Percentiles rank a stretch among this genome's conserved stretches.
phyloP scores from a whole-genome alignment of 1,140 invertebrate genomes.

The Neoseiulus cucumeris region DNA sequence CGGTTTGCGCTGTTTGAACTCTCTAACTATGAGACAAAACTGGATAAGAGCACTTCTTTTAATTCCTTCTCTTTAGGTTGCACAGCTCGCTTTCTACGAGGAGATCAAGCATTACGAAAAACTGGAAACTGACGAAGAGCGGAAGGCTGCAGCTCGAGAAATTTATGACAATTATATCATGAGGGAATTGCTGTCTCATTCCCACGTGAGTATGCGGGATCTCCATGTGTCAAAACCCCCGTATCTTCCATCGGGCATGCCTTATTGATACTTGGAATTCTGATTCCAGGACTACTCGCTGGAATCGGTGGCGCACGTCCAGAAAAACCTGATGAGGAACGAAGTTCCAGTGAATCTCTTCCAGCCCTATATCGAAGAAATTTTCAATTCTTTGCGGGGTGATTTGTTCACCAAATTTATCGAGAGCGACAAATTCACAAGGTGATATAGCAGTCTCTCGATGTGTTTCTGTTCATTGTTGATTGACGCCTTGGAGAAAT shows the following conservation, averaged over 20 bases:
- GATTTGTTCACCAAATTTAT: slow-evolving; percentile 92
- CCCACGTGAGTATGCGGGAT: slow-evolving; percentile 71
- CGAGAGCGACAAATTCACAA: slow-evolving; percentile 97
- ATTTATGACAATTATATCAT: slow-evolving; percentile 99
- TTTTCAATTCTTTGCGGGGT: slow-evolving; percentile 84
- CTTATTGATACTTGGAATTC: slow-evolving; percentile 17
- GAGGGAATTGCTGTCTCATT: slow-evolving; percentile 94
- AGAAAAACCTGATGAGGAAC: slow-evolving; percentile 90
- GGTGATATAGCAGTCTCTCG: slow-evolving; percentile 24
- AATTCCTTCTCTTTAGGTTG: slow-evolving; percentile 30
- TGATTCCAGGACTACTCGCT: slow-evolving; percentile 78
- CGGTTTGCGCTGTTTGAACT: too few relatives aligned
- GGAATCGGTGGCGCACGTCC: slow-evolving; percentile 85
- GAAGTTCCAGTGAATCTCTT: slow-evolving; percentile 90
- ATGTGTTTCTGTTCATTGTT: too few relatives aligned
- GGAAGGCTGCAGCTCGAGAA: slow-evolving; percentile 76
- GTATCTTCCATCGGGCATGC: slow-evolving; percentile 1
- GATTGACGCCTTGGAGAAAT: too few relatives aligned
- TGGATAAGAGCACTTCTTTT: background rate
- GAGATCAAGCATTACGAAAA: slow-evolving; percentile 99
- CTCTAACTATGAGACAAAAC: too few relatives aligned
- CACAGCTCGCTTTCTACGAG: slow-evolving; percentile 97
- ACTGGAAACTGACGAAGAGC: slow-evolving; percentile 84
- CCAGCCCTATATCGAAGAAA: slow-evolving; percentile 98
- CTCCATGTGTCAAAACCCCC: background rate